A percentile compares a stretch with the other conserved stretches of the same genome.
These are phyloP conservation scores for Machaerirhynchus nigripectus DNA, from an alignment of 2,113 vertebrate genomes.

Conservation along the genomic window DNA sequence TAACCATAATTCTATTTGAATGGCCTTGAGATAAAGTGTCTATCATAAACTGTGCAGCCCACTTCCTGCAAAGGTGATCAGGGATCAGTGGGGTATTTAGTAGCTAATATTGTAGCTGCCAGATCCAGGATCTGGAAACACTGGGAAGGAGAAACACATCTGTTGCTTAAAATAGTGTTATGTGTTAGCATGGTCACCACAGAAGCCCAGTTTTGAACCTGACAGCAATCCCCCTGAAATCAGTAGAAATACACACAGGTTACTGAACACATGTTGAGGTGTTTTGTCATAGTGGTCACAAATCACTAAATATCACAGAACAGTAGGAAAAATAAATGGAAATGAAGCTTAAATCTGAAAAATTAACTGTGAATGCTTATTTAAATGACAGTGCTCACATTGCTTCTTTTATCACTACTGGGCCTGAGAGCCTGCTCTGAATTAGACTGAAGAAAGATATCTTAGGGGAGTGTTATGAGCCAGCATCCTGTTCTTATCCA, in stretches of 20 bases:
- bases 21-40: not conserved
- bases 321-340: not conserved
- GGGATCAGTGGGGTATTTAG: not conserved
- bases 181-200: not conserved
- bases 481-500: not conserved
- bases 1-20: not conserved
- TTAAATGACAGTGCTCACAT: not conserved
- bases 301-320: not conserved
- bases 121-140: not conserved
- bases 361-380: not conserved
- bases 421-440: not conserved
- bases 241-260: not conserved
- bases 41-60: not conserved
- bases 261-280: not conserved
- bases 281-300: not conserved
- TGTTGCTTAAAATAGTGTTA: not conserved
- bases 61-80: not conserved
- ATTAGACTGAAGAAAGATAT: not conserved
- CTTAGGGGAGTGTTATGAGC: not conserved
- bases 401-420: not conserved
- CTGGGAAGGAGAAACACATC: not conserved
- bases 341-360: not conserved
- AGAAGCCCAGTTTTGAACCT: not conserved
- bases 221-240: not conserved
- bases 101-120: not conserved